Base-by-base conservation (phyloP, 2,888 invertebrate species). In the Drosophila emarginata region DNA sequence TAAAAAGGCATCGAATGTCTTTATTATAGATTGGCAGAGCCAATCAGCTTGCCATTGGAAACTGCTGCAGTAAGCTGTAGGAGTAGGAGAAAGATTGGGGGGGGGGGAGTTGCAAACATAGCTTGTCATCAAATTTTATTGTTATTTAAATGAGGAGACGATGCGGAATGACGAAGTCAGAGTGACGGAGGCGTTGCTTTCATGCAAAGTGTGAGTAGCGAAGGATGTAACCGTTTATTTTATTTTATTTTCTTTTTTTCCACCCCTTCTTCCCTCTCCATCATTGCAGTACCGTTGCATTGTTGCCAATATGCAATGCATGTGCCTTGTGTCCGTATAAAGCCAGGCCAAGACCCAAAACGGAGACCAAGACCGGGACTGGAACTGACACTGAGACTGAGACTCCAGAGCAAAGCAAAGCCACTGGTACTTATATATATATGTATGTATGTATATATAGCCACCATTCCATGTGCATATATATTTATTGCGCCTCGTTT, bases 121-220 rank as follows among this genome's bases (percentile, higher is more conserved):
- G 79, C 75, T 83, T 83, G 87, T 88, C 88, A 88, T 89, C 89
- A 89, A 89, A 89, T 89, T 89, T 90, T 90, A 89, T 89, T 90
- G 89, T 90, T 90, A 89, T 89, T 90, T 90, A 89, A 89, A 89
- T 89, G 88, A 87, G 80, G 81, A 78, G 76, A 65, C 61, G 72
- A 45, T 21, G 45, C 40, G 15, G 15, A 45, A 15, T 45, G 40
- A 15, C 45, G 2, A 11, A 32, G 32, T 32, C 32, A 50, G 58
- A 39, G 63, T 26, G 56, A n/a, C 18, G 51, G n/a, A 53, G 28
- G 9, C 15, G 26, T 36, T 18, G 23, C 23, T 32, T 40, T 52
- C 80, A 77, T 67, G 74, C 77, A 79, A 70, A 77, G 65, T 67
- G 69, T 74, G 67, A 63, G 71, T 67, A 64, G 60, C 67, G 64